Evolutionary conservation across 2,113 vertebrate species (phyloP).

Genomic region (Xyrauchen texanus): DNA sequence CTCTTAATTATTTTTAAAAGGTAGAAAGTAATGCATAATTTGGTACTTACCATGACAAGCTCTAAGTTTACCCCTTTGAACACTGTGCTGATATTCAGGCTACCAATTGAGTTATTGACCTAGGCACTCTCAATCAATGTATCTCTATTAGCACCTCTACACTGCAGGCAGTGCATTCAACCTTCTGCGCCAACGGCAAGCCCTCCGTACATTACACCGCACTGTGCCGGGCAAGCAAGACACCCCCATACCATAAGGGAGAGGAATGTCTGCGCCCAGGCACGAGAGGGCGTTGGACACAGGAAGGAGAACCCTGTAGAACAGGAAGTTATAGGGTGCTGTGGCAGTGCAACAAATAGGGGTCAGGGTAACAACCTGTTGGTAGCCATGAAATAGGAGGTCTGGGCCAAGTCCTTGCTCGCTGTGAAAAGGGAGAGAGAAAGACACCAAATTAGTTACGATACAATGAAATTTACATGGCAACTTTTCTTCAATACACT

Average conservation of each 20-base stretch:
- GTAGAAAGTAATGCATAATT: slow-evolving; percentile 60
- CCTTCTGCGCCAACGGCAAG: slow-evolving; percentile 88
- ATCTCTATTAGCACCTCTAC: slow-evolving; percentile 96
- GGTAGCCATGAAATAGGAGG: slow-evolving; percentile 99
- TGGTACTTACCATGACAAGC: slow-evolving; percentile 94
- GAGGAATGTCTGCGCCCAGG: slow-evolving; percentile 78
- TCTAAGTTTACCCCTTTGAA: slow-evolving; percentile 98
- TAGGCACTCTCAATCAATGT: slow-evolving; percentile 98
- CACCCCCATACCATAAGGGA: slow-evolving; percentile 69
- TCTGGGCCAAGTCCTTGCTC: slow-evolving; percentile 99
- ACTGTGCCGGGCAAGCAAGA: slow-evolving; percentile 77
- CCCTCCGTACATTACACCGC: slow-evolving; percentile 98
- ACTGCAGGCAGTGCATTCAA: slow-evolving; percentile 97
- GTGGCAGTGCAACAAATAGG: slow-evolving; percentile 99
- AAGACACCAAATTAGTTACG: slow-evolving; percentile 60
- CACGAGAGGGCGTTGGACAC: slow-evolving; percentile 92
- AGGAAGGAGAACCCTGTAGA: slow-evolving; percentile 94
- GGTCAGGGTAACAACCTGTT: slow-evolving; percentile 99
- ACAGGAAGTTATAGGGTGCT: slow-evolving; percentile 99
- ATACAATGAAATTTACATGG: background rate
- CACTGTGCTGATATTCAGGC: slow-evolving; percentile 99
- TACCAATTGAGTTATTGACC: slow-evolving; percentile 90
- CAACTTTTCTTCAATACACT: no score
- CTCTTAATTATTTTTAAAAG: no score
- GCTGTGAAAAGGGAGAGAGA: slow-evolving; percentile 76